phyloP scores from a whole-genome alignment of 2,888 invertebrate species.

The Apocheima hispidaria region DNA sequence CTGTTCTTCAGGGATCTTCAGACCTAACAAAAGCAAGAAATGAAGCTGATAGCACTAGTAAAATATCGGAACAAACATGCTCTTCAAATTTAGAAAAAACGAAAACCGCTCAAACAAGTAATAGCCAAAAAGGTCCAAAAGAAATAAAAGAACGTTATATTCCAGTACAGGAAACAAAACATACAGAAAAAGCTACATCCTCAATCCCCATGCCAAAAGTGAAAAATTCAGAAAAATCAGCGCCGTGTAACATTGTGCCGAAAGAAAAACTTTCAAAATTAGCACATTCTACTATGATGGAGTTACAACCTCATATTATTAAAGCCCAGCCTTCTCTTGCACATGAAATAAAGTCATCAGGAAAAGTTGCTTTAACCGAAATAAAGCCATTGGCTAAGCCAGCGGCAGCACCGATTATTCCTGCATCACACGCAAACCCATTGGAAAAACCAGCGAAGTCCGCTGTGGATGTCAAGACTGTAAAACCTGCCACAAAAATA shows the following conservation, averaged over 20 bases:
- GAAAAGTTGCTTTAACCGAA: not conserved
- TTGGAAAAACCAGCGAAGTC: not conserved
- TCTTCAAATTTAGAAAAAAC: conserved; percentile 1
- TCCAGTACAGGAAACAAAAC: not conserved
- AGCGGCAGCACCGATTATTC: not conserved
- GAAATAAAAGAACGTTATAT: not conserved
- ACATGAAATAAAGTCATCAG: not conserved
- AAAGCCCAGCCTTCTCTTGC: not conserved
- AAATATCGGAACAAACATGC: not conserved
- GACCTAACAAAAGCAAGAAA: not conserved
- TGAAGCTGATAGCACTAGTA: conserved; percentile 17
- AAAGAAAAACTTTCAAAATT: conserved; percentile 1
- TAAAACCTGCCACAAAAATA: not conserved
- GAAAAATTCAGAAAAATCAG: conserved; percentile 6
- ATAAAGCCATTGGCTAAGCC: not conserved
- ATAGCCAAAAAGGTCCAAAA: conserved; percentile 3
- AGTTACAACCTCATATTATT: not conserved
- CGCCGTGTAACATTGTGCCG: not conserved
- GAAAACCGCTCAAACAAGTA: not conserved
- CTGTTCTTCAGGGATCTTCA: conserved; percentile 3
- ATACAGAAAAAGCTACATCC: not conserved
- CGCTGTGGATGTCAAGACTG: not conserved
- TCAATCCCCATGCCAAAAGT: not conserved
- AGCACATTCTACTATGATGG: conserved; percentile 1
- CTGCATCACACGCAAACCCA: not conserved